These are phyloP conservation scores for Diorhabda sublineata DNA, from an alignment of 1,140 invertebrate species.

Conservation along the genomic window DNA sequence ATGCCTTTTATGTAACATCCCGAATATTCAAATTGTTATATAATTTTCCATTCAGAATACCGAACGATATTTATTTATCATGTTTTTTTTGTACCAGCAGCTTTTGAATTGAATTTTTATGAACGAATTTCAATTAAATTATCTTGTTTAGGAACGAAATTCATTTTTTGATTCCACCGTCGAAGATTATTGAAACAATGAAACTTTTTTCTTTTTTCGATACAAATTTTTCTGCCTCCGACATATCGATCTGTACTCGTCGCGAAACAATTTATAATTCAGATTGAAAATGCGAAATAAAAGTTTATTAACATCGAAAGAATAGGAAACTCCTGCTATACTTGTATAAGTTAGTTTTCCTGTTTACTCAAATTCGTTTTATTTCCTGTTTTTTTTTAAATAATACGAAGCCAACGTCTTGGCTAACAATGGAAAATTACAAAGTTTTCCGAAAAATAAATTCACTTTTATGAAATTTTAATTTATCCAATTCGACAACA, in stretches of 20 bases:
- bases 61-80: too few species aligned
- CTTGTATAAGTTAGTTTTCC: not conserved
- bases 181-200: constrained; percentile 2
- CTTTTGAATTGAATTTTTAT: not conserved
- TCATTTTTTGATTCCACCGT: constrained; percentile 3
- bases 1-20: too few species aligned
- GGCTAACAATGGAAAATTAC: too few species aligned
- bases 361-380: not conserved
- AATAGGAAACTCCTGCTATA: not conserved
- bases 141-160: not conserved
- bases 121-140: constrained; percentile 1
- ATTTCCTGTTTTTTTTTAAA: not conserved
- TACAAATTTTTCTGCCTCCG: not conserved
- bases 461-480: too few species aligned
- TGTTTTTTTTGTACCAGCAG: not conserved
- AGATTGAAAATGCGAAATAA: not conserved
- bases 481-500: too few species aligned
- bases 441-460: too few species aligned
- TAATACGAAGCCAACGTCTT: too few species aligned
- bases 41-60: too few species aligned
- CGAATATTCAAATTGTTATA: too few species aligned
- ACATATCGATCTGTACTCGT: not conserved
- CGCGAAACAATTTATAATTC: not conserved
- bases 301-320: not conserved
- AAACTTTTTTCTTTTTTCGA: not conserved